Base-by-base conservation (phyloP, 2,888 invertebrate genomes). In the Lycia hirtaria region DNA sequence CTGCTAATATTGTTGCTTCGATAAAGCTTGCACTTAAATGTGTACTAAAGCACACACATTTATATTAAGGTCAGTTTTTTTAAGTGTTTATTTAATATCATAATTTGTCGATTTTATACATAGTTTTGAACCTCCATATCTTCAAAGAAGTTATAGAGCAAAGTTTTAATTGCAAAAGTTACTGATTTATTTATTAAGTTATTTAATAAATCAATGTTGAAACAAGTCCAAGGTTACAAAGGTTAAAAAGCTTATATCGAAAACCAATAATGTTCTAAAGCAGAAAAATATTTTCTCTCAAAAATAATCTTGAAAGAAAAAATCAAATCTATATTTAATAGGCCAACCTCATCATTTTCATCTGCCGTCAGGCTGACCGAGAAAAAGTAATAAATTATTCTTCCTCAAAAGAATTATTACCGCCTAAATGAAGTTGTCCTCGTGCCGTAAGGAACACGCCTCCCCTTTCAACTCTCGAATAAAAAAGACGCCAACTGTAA, bases 351-450 rank as follows among this genome's bases (percentile, higher is more conserved):
- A 64, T 64, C 60, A 64, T 65, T 67, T 60, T 65, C 58, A 52
- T 63, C 63, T 57, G 56, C 61, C 60, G 65, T 49, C 50, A 37
- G 49, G 41, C 60, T 65, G 63, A 55, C 58, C 65, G 62, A 62
- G 65, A 62, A 63, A 67, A 67, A 63, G 67, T 64, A 65, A 67
- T 67, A 67, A 67, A 67, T 67, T 65, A 67, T 65, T 67, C 67
- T 53, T 64, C 51, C 56, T 67, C 67, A 67, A 62, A 67, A 62
- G 67, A 68, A 67, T 68, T 69, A 73, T 66, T 62, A 68, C 63
- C 68, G 67, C 64, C 75, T 69, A 73, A 85, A 86, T 85, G 80
- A 75, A 83, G 81, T 78, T 76, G 78, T 77, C 62, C 64, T 71
- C 57, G 64, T 59, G 56, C 69, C 64, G 68, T 77, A 78, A 76